Evolutionary conservation across 30 jellyfish, hydroid and myxozoan species (phyloP), one percentile per base, ranked within the genome.

Genomic region (Calvadosia cruxmelitensis): DNA sequence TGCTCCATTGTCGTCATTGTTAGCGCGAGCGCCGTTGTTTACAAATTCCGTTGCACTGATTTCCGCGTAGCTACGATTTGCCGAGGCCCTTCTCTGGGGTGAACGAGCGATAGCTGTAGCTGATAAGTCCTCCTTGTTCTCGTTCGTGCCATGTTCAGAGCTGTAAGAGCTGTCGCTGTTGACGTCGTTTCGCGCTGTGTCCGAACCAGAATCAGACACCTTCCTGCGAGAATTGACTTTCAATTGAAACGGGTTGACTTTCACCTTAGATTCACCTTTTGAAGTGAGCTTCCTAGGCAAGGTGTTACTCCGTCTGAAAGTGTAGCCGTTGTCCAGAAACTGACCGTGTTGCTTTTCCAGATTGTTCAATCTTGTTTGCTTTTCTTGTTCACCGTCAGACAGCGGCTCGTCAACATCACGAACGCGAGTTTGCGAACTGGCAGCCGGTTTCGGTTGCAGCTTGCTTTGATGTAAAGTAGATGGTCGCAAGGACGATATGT

Each of bases 311-410:
- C 93, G 84, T 61, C 85, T 68, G 34, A 81, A 53, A 7, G 36
- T 74, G 1, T 5, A 42, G 20, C 31, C 80, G 2, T 49, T 71
- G 28, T 27, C 83, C n/a, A n/a, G n/a, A n/a, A n/a, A n/a, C n/a
- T n/a, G n/a, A n/a, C n/a, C n/a, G n/a, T n/a, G n/a, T 2, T 34
- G 13, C 34, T 85, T 93, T 52, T 85, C 95, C 31, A 61, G 27
- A 31, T 50, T 74, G 49, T 86, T 93, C 48, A 86, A 36, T 36
- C 96, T 78, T 34, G 91, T 75, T 34, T 86, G 78, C 25, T 68
- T 66, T 34, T 86, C 96, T 32, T 78, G 93, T 68, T 86, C 96
- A 15, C 88, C 96, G 66, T 86, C 96, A 24, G 96, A 86, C 20
- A 42, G 57, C 57, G 57, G 57, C 20, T 42, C 15, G 20, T 42